Base-by-base conservation (phyloP, 2,888 invertebrate species). In the Eueremaeus valkanovi region DNA sequence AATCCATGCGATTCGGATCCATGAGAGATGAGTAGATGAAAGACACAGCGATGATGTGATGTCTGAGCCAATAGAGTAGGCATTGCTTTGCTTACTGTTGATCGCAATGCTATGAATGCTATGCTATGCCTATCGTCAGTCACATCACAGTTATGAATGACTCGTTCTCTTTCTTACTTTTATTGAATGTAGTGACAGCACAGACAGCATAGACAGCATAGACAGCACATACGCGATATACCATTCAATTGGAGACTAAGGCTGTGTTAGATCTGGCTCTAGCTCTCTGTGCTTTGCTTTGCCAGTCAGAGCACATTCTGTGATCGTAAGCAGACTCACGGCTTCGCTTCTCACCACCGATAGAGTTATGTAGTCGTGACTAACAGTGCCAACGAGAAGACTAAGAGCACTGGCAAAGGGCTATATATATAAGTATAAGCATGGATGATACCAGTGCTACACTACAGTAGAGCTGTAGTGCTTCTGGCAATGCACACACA, bases 271-370 rank as follows among this genome's bases (percentile, higher is more conserved):
- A 11, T 16, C 45, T 45, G 45, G 24, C 51, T 21, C 51, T 21
- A 24, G 51, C 51, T 51, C 5, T 51, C 51, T 61, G 61, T 61
- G 31, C 33, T 31, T 51, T 51, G 51, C 51, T 51, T 61, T 61
- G 61, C 61, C 31, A 61, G 61, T 61, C 61, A 61, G 61, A 61
- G 31, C 61, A 51, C 51, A 61, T 61, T 61, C 61, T 61, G 13
- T 66, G 66, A 66, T 66, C 66, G 18, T 66, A 66, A 66, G 66
- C 66, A 66, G 66, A 66, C 66, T 66, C 61, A 61, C 61, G 61
- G 61, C 61, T 61, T 61, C 61, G 61, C 61, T 21, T 55, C 45
- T 45, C 66, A 66, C 31, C 66, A 31, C 66, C 66, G 36, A 66
- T 66, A 36, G 36, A 66, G 36, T 66, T 66, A 66, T 66, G 36